Evolutionary conservation across 64 coral and sea anemone species (phyloP).

Genomic region (Catalaphyllia jardinei): DNA sequence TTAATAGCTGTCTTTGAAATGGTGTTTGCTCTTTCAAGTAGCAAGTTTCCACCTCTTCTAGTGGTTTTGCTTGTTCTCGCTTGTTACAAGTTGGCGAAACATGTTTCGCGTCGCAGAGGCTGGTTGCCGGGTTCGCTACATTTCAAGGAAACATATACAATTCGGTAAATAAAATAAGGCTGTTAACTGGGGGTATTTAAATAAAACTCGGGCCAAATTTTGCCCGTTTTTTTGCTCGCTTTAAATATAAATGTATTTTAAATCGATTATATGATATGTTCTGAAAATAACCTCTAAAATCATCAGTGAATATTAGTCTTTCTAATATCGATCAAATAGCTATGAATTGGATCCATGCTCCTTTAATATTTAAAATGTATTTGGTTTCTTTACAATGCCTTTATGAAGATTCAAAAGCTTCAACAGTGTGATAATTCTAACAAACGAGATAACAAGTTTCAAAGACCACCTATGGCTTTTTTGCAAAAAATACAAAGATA

Average conservation of each 20-base stretch:
- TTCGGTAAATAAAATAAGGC: not conserved
- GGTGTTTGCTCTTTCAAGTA: constrained; percentile 18
- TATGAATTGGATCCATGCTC: not conserved
- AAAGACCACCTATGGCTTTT: not conserved
- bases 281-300: not conserved
- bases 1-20: constrained; percentile 12
- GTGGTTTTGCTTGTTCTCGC: not conserved
- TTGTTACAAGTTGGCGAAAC: constrained; percentile 15
- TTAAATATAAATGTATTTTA: not conserved
- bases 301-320: not conserved
- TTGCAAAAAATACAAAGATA: not conserved
- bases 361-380: not conserved
- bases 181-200: not conserved
- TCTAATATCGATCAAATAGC: not conserved
- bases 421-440: not conserved
- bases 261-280: too few relatives aligned
- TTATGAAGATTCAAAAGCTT: not conserved
- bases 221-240: not conserved
- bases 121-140: constrained; percentile 1
- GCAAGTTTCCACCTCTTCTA: not conserved
- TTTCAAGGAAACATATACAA: not conserved
- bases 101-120: not conserved
- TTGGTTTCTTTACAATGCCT: not conserved
- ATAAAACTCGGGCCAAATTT: not conserved
- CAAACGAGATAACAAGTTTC: not conserved